phyloP scores from a whole-genome alignment of 92 coral and sea anemone genomes.

The Galaxea fascicularis region DNA sequence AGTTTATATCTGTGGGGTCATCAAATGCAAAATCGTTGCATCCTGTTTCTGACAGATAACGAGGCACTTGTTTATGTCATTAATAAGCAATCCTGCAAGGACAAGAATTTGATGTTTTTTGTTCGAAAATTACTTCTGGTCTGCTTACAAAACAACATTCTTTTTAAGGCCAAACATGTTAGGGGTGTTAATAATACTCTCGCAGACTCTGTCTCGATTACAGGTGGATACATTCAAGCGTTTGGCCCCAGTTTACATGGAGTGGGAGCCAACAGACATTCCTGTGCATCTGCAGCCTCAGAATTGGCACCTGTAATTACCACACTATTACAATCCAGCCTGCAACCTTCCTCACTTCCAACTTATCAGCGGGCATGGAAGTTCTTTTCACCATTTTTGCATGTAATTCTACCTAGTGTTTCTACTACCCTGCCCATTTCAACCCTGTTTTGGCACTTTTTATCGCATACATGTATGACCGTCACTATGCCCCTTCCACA shows the following conservation, averaged over 20 bases:
- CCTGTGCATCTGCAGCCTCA: constrained; percentile 34
- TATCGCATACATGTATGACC: constrained; percentile 57
- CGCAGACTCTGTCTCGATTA: constrained; percentile 70
- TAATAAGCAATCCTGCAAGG: constrained; percentile 40
- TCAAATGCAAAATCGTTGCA: constrained; percentile 45
- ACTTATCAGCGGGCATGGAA: constrained; percentile 61
- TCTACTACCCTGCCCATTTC: constrained; percentile 30
- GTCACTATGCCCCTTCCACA: constrained; percentile 56
- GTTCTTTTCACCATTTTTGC: constrained; percentile 26
- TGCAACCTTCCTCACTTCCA: constrained; percentile 69
- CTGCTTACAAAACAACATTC: constrained; percentile 57
- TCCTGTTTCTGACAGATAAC: constrained; percentile 72
- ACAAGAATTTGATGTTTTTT: constrained; percentile 63
- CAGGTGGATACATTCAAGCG: constrained; percentile 65
- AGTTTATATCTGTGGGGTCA: constrained; percentile 49
- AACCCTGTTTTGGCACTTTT: constrained; percentile 55
- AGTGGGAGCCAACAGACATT: constrained; percentile 14
- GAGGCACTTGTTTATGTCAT: constrained; percentile 76
- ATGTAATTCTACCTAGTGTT: constrained; percentile 3
- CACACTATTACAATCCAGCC: constrained; percentile 44
- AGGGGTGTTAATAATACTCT: constrained; percentile 60
- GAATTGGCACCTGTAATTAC: constrained; percentile 14
- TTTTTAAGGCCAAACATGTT: constrained; percentile 69
- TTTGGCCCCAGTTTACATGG: constrained; percentile 53
- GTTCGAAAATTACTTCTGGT: constrained; percentile 52